A percentile compares a stretch with the other conserved stretches of the same genome.
phyloP scores from a whole-genome alignment of 92 coral and sea anemone species.

The Micromussa lordhowensis region DNA sequence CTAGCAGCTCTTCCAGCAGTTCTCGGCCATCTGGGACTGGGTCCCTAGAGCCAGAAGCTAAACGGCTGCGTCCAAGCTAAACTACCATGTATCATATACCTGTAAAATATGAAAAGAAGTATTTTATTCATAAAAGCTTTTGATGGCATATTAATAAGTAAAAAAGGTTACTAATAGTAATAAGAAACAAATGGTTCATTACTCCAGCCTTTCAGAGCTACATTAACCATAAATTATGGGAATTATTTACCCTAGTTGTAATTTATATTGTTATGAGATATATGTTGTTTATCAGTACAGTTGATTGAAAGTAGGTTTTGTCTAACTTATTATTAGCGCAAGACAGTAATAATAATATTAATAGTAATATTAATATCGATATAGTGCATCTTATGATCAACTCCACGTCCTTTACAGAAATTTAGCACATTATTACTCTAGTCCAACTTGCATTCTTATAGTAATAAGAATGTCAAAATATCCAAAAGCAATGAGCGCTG shows the following conservation, averaged over 20 bases:
- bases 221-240: neutral
- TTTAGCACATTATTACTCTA: neutral
- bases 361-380: neutral
- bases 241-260: constrained; percentile 13
- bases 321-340: neutral
- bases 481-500: neutral
- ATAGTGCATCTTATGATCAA: neutral
- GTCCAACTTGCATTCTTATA: constrained; percentile 6
- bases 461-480: neutral
- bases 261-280: constrained; percentile 4
- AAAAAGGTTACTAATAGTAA: constrained; percentile 15
- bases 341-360: no score
- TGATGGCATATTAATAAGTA: constrained; percentile 41
- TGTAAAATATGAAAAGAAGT: constrained; percentile 46
- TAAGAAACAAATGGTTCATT: constrained; percentile 14
- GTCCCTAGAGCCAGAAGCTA: constrained; percentile 57
- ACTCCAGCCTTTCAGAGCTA: constrained; percentile 17
- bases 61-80: constrained; percentile 48
- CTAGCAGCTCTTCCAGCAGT: neutral
- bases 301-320: neutral
- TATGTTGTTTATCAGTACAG: neutral
- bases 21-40: constrained; percentile 9
- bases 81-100: constrained; percentile 1
- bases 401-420: neutral
- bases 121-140: constrained; percentile 33